Percentiles rank a stretch among this genome's conserved stretches.
These are phyloP conservation scores for Spinus pinus DNA, from an alignment of 2,797 vertebrate species.

Conservation along the genomic window DNA sequence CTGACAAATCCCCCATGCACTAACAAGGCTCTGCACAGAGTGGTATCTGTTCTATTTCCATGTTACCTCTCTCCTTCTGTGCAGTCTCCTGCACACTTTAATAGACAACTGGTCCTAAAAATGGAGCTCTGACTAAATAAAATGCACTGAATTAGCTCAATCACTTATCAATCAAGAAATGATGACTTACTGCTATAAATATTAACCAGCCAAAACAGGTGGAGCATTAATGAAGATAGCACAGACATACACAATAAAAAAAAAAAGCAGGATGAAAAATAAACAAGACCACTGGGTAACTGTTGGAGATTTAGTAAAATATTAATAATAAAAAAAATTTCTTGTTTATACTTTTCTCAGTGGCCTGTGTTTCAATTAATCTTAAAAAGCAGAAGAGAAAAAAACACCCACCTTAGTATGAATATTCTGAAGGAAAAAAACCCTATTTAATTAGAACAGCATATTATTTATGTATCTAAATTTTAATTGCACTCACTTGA, in stretches of 20 bases:
- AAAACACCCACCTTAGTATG: background rate
- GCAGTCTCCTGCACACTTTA: background rate
- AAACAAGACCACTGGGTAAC: background rate
- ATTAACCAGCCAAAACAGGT: conserved; percentile 1
- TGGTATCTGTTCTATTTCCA: too few species aligned
- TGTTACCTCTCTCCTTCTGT: background rate
- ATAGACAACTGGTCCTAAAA: background rate
- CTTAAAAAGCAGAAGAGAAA: background rate
- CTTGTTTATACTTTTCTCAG: background rate
- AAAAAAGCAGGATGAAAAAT: background rate
- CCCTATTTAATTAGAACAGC: background rate
- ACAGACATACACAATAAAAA: background rate
- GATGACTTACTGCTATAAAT: background rate
- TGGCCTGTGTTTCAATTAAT: background rate
- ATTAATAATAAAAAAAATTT: too few species aligned
- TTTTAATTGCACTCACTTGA: conserved; percentile 50
- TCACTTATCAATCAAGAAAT: conserved; percentile 11
- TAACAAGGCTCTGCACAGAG: background rate
- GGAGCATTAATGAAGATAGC: background rate
- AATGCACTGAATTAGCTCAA: background rate
- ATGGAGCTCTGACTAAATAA: background rate
- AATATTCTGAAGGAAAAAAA: background rate
- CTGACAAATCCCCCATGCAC: background rate
- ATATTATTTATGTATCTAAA: conserved; percentile 42
- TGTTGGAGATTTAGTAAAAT: background rate